phyloP scores from a whole-genome alignment of 2,888 invertebrate genomes.

The Ligdia adustata region DNA sequence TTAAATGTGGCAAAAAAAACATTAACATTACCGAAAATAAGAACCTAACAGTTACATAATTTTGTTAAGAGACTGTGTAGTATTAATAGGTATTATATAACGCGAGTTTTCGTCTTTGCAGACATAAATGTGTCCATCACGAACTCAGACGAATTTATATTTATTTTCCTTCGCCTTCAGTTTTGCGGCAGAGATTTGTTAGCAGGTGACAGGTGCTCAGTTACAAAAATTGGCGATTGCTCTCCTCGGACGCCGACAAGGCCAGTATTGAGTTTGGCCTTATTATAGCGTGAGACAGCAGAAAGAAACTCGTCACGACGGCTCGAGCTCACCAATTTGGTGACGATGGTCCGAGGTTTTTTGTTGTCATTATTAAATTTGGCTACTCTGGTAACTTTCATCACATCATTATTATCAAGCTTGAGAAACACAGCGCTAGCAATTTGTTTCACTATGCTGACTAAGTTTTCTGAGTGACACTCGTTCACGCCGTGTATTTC shows the following conservation, averaged over 20 bases:
- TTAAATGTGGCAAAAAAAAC: neutral
- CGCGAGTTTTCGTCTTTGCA: conserved; percentile 1
- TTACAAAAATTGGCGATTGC: neutral
- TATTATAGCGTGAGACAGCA: neutral
- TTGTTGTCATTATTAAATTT: neutral
- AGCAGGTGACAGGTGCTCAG: neutral
- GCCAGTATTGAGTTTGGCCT: neutral
- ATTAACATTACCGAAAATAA: neutral
- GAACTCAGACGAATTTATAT: neutral
- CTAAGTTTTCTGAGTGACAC: neutral
- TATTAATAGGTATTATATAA: neutral
- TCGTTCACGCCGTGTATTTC: neutral
- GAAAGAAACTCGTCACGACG: neutral
- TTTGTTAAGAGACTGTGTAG: neutral
- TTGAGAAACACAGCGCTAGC: neutral
- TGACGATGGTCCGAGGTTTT: neutral
- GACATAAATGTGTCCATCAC: neutral
- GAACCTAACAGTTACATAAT: neutral
- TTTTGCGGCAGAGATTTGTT: neutral
- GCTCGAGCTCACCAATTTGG: neutral
- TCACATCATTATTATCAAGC: neutral
- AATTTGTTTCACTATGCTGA: neutral
- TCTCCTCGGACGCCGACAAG: neutral
- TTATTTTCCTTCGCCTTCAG: neutral
- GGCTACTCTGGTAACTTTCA: neutral